Evolutionary conservation across 2,113 vertebrate genomes (phyloP), one percentile per base, ranked within the genome.

Genomic region (Macquaria australasica): DNA sequence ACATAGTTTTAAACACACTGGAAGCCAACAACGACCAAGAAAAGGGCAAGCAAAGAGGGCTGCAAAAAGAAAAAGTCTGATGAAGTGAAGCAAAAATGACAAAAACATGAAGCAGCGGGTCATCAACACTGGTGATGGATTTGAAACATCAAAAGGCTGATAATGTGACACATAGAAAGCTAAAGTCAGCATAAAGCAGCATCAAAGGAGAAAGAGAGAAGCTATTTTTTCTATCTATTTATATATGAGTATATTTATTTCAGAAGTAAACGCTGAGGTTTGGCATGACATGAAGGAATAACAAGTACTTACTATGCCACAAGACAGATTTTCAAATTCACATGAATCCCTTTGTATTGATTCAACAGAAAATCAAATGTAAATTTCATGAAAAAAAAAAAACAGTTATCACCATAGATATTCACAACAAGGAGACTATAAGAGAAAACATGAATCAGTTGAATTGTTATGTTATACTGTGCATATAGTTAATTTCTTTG

Each of bases 191-290:
- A 5, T 25, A 64, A 53, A 72, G 51, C 69, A 83, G 71, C 59
- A 39, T 77, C 60, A 58, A 23, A 80, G 5, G 20, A 21, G 23
- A 41, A 56, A n/a, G 6, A 55, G 37, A 60, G 12, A 58, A 59
- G 55, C 18, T 58, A n/a, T 12, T 9, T 53, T 68, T 48, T 70
- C 5, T 1, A 69, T 51, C 7, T 50, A 41, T 68, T n/a, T 75
- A 23, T 67, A 20, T 12, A 18, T 59, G 10, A 41, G 16, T 53
- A 15, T 20, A 6, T 2, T 25, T 25, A 70, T 41, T 59, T 72
- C 20, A 62, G 16, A 62, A 11, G 51, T 81, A 79, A 83, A 85
- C 45, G 23, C 48, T 59, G 37, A 60, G 56, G 23, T 80, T 64
- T 81, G 50, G 25, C 39, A 63, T 39, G 31, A 70, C 69, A 62